Base-by-base conservation (phyloP, 2,797 vertebrate species). In the Poeciliopsis paucimaculata region DNA sequence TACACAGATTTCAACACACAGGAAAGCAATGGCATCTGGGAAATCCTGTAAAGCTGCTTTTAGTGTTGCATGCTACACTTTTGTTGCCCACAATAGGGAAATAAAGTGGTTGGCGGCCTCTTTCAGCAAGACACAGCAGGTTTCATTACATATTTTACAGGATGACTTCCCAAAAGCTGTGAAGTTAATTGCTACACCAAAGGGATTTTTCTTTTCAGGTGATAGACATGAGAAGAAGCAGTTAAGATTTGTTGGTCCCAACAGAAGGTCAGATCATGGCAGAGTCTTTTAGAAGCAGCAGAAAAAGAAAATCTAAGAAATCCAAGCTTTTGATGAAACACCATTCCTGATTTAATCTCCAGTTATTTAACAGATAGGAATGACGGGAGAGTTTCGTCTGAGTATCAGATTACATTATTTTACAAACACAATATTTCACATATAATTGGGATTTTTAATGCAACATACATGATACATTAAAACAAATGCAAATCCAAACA, bases 61-160 rank as follows among this genome's bases (percentile, higher is more conserved):
- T 77, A 78, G 53, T 81, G 55, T 28, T 66, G 55, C 68, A 18
- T 70, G 72, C 41, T 20, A 12, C 47, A 34, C 46, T 74, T 11
- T 62, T 74, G 62, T 79, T 77, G 46, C 45, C 68, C 39, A 31
- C 76, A 26, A 23, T 86, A 79, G 86, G 13, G 64, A 80, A 64
- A 36, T 64, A 64, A 8, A 64, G 16, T 39, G 57, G 55, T 74
- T 77, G 72, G 45, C 72, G 73, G 75, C 62, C 73, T 60, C 70
- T 80, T 78, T 78, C 81, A 81, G 86, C 57, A 36, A 57, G n/a
- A 16, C 34, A 36, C 70, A 66, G 77, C 81, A 53, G 78, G 80
- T 83, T 87, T 86, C 85, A 84, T 78, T 78, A 74, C 62, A 77
- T 71, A 49, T 76, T 77, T 77, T 68, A 46, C 47, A 75, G 60